Conservation (phyloP, 2,113 vertebrate species). For the Mesoclemmys tuberculata region DNA sequence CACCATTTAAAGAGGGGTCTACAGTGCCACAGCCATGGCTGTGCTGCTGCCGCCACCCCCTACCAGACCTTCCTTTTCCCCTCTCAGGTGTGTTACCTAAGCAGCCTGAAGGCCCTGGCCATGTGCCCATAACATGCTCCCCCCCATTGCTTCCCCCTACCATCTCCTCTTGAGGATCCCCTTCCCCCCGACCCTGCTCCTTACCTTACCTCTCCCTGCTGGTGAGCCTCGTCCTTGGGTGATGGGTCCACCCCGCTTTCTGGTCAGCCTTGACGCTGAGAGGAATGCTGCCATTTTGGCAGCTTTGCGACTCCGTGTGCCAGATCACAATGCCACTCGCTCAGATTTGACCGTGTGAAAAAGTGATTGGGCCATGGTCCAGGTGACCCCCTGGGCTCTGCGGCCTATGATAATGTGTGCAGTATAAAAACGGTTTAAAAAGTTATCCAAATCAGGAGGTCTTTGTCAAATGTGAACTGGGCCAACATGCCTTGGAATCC, state of each 20-base stretch:
- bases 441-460: not conserved
- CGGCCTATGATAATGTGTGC: not conserved
- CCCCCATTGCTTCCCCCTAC: not conserved
- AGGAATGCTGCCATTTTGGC: not conserved
- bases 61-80: not conserved
- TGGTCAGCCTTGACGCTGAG: not conserved
- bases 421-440: not conserved
- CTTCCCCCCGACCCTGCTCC: not conserved
- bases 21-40: not conserved
- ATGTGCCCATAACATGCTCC: not conserved
- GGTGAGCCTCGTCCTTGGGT: not conserved
- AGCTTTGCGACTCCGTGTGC: not conserved
- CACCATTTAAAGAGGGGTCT: not conserved
- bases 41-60: not conserved
- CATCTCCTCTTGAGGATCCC: no score
- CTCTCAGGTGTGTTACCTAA: not conserved
- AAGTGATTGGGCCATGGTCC: not conserved
- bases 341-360: not conserved
- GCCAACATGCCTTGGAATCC: not conserved
- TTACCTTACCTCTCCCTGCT: not conserved
- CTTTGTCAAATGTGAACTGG: fast-evolving
- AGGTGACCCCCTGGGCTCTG: not conserved
- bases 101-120: not conserved
- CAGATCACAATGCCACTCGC: no score
- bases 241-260: not conserved